These are phyloP conservation scores for Phaethon lepturus DNA, from an alignment of 2,113 vertebrate genomes.

Conservation along the genomic window DNA sequence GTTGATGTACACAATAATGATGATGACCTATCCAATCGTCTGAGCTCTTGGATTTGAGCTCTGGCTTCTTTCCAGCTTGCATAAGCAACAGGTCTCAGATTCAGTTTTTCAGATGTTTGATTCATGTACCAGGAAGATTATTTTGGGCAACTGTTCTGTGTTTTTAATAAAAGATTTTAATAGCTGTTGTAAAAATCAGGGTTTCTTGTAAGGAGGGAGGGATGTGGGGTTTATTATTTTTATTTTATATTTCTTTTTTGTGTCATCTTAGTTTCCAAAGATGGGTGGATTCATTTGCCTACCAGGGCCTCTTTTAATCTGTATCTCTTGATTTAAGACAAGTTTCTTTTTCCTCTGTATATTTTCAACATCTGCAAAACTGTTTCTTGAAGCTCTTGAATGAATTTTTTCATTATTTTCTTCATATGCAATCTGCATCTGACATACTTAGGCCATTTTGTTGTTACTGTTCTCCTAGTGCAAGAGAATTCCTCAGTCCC, in stretches of 20 bases:
- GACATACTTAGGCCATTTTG: not conserved
- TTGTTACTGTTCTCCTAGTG: not conserved
- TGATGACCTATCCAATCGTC: not conserved
- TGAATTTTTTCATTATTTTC: not conserved
- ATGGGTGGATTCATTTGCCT: not conserved
- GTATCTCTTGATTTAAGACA: not conserved
- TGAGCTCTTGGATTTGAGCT: not conserved
- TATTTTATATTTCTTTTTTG: not conserved
- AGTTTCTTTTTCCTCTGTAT: not conserved
- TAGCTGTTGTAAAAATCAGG: not conserved
- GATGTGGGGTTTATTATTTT: not conserved
- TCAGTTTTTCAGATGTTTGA: not conserved
- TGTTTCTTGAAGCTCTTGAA: not conserved
- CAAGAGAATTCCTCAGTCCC: not conserved
- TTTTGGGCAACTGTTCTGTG: not conserved
- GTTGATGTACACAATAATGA: not conserved
- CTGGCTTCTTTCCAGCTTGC: not conserved
- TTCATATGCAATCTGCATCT: not conserved
- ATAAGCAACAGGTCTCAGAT: not conserved
- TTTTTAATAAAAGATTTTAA: not conserved
- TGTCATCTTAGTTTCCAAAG: not conserved
- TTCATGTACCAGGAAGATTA: not conserved
- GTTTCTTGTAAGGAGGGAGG: not conserved
- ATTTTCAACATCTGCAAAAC: not conserved
- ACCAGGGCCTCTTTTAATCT: not conserved